Evolutionary conservation across 2,888 invertebrate species (phyloP).

Genomic region (Dastarcus helophoroides): DNA sequence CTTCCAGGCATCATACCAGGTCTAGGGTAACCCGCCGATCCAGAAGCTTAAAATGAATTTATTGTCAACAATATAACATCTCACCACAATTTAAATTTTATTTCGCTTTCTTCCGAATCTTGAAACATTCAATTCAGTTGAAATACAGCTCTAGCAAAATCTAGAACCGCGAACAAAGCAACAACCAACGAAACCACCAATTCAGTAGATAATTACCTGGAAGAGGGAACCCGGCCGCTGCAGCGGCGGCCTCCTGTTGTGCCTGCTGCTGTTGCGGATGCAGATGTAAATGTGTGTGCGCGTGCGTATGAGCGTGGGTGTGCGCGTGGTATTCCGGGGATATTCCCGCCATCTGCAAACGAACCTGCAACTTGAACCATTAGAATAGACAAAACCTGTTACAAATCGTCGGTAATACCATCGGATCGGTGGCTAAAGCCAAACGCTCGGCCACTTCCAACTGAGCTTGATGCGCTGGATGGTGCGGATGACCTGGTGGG

Average conservation of each 20-base stretch:
- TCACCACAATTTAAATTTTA: no score
- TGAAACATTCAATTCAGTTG: no score
- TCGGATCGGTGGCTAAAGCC: constrained; percentile 80
- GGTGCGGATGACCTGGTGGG: constrained; percentile 46
- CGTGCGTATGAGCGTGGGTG: constrained; percentile 84
- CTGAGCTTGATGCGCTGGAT: constrained; percentile 45
- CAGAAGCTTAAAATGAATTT: constrained; percentile 40
- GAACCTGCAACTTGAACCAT: constrained; percentile 41
- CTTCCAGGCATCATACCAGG: constrained; percentile 48
- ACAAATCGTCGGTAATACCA: no score
- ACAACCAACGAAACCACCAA: neutral
- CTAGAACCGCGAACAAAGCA: no score
- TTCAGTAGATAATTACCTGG: constrained; percentile 36
- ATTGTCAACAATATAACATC: no score
- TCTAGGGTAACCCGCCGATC: constrained; percentile 47
- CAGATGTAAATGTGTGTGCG: constrained; percentile 81
- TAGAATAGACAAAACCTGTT: no score
- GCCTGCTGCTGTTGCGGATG: constrained; percentile 69
- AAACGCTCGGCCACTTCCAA: constrained; percentile 66
- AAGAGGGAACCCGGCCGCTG: constrained; percentile 46
- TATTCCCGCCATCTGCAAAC: constrained; percentile 87
- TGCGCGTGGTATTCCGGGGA: constrained; percentile 84
- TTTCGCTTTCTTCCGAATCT: no score
- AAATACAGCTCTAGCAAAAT: no score
- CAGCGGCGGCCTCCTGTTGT: constrained; percentile 52